A percentile compares a stretch with the other conserved stretches of the same genome.
These are phyloP conservation scores for Chaenodraco wilsoni DNA, from an alignment of 2,797 vertebrate species.

Conservation along the genomic window DNA sequence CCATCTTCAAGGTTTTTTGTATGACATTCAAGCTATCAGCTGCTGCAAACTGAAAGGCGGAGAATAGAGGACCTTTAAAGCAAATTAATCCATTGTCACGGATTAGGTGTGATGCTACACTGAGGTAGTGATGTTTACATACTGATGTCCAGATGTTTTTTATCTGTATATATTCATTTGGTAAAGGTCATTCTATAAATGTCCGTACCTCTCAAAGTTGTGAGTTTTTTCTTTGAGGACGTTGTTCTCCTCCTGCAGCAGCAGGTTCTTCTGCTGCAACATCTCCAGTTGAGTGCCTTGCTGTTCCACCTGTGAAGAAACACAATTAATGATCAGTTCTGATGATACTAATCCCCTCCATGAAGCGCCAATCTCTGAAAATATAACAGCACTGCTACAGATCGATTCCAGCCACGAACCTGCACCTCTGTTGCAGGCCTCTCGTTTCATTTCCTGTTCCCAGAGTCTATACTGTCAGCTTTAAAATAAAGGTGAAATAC, in stretches of 20 bases:
- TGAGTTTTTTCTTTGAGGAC: conserved; percentile 87
- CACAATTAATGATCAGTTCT: neutral
- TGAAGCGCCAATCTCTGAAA: neutral
- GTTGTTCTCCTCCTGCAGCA: conserved; percentile 91
- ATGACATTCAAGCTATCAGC: too few relatives aligned
- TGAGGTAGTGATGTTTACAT: too few relatives aligned
- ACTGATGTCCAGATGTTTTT: too few relatives aligned
- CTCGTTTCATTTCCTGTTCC: too few relatives aligned
- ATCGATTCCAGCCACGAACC: neutral
- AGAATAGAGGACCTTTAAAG: too few relatives aligned
- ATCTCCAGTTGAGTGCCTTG: conserved; percentile 90
- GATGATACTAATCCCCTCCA: neutral
- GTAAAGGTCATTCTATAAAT: neutral
- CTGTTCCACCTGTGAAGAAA: conserved; percentile 89
- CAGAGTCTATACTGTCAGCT: neutral
- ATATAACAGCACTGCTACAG: neutral
- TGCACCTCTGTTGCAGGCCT: neutral
- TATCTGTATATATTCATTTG: neutral
- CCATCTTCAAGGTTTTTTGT: too few relatives aligned
- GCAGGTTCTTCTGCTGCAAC: conserved; percentile 87
- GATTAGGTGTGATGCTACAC: too few relatives aligned
- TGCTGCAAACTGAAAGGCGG: too few relatives aligned
- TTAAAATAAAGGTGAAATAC: neutral
- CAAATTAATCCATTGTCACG: too few relatives aligned
- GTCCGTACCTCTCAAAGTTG: conserved; percentile 86